Percentiles rank a stretch among this genome's conserved stretches.
These are phyloP conservation scores for Mionectes macconnelli DNA, from an alignment of 2,113 vertebrate genomes.

Conservation along the genomic window DNA sequence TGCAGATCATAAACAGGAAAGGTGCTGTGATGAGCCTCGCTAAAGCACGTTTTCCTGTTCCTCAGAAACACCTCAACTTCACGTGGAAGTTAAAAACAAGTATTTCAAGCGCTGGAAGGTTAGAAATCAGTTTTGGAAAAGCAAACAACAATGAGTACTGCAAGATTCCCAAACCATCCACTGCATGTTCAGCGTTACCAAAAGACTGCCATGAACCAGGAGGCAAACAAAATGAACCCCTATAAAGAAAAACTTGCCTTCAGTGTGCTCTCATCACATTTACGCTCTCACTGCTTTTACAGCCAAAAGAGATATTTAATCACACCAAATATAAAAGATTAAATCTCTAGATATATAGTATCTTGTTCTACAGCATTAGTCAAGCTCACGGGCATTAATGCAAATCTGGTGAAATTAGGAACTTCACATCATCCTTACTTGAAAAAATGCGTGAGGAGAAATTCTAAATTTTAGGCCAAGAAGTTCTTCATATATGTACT, in stretches of 20 bases:
- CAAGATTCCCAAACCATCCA: not conserved
- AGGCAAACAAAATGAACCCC: not conserved
- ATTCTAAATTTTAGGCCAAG: conserved; percentile 91
- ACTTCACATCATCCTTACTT: conserved; percentile 70
- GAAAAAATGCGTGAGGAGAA: conserved; percentile 96
- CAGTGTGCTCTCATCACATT: not conserved
- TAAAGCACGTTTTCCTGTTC: not conserved
- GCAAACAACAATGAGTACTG: not conserved
- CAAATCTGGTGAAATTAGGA: not conserved
- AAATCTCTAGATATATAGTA: not conserved
- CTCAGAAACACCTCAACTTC: not conserved
- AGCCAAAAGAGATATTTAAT: not conserved
- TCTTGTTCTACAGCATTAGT: not conserved
- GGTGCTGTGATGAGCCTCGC: not conserved
- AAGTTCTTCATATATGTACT: conserved; percentile 88
- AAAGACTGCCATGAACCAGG: not conserved
- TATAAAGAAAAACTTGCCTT: not conserved
- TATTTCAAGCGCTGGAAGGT: not conserved
- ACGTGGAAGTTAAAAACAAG: accelerated
- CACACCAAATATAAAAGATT: not conserved
- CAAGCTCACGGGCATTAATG: not conserved
- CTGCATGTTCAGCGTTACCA: not conserved
- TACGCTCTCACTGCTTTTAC: not conserved
- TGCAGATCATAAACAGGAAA: too few relatives aligned
- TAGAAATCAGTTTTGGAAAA: not conserved